These are phyloP conservation scores for Lytechinus variegatus DNA, from an alignment of 35 echinoderm and acorn worm species.

Conservation along the genomic window DNA sequence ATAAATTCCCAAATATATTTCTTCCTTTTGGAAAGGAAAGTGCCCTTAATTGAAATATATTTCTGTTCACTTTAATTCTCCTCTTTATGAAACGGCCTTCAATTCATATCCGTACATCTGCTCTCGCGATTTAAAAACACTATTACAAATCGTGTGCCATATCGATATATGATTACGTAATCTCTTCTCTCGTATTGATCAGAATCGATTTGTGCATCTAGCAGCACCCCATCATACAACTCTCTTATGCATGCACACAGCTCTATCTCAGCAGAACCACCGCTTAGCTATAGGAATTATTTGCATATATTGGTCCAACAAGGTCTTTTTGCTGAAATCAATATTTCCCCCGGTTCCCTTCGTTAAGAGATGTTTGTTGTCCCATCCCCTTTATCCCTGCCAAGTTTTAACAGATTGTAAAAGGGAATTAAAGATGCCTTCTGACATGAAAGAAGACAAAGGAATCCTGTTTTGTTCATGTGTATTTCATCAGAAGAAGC, in stretches of 20 bases:
- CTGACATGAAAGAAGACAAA: conserved; percentile 25
- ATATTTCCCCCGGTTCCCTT: conserved; percentile 23
- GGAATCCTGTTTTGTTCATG: conserved; percentile 1
- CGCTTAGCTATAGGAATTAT: background rate
- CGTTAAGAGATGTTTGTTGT: conserved; percentile 24
- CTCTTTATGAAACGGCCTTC: background rate
- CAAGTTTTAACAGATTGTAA: conserved; percentile 34
- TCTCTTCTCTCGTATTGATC: conserved; percentile 19
- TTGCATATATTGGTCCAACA: conserved; percentile 56
- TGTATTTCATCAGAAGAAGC: background rate
- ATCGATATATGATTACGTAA: conserved; percentile 15
- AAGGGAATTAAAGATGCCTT: background rate
- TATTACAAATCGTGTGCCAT: conserved; percentile 27
- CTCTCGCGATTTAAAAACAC: background rate
- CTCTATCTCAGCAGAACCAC: background rate
- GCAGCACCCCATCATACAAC: background rate
- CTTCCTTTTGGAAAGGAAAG: no score
- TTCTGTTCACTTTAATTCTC: background rate
- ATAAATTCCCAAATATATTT: no score
- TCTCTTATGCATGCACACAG: background rate
- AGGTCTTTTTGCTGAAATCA: conserved; percentile 25
- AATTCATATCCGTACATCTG: conserved; percentile 26
- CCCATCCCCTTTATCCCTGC: background rate
- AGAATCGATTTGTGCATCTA: background rate
- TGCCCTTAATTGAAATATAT: no score